Conservation (phyloP, 1,140 invertebrate species). For the Lysiphlebus fabarum region DNA sequence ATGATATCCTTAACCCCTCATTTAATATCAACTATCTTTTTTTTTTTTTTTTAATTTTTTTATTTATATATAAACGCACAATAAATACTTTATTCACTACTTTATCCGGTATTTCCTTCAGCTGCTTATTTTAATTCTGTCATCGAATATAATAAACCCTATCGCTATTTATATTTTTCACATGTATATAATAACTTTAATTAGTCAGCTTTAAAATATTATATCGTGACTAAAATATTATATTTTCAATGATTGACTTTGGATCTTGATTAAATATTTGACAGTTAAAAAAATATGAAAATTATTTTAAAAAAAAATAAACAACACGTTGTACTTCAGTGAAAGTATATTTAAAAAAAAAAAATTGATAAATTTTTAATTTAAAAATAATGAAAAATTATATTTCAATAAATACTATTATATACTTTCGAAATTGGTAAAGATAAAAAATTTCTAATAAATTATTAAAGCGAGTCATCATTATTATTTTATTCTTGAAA, state of each 20-base stretch:
- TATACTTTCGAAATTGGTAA: too few species aligned
- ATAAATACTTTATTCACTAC: slow-evolving; percentile 5
- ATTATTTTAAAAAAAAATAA: too few species aligned
- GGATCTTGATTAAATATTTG: neutral
- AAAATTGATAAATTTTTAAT: too few species aligned
- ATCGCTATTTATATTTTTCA: slow-evolving; percentile 8
- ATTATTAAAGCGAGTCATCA: too few species aligned
- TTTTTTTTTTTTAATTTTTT: neutral
- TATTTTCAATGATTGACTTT: slow-evolving; percentile 5
- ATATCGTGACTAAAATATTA: slow-evolving; percentile 4
- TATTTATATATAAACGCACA: neutral
- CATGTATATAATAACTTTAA: slow-evolving; percentile 15
- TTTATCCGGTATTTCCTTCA: neutral
- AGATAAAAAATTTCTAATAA: too few species aligned
- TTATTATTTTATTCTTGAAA: too few species aligned
- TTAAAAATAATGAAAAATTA: too few species aligned
- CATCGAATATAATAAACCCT: slow-evolving; percentile 7
- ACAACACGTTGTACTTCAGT: too few species aligned
- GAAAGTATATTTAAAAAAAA: too few species aligned
- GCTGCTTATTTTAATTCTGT: slow-evolving; percentile 20
- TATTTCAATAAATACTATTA: too few species aligned
- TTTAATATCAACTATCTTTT: slow-evolving; percentile 8
- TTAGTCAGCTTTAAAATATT: slow-evolving; percentile 6
- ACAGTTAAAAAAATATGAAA: too few species aligned
- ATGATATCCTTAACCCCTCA: slow-evolving; percentile 8